Evolutionary conservation across 2,888 invertebrate species (phyloP), one percentile per base, ranked within the genome.

Genomic region (Arctia plantaginis): DNA sequence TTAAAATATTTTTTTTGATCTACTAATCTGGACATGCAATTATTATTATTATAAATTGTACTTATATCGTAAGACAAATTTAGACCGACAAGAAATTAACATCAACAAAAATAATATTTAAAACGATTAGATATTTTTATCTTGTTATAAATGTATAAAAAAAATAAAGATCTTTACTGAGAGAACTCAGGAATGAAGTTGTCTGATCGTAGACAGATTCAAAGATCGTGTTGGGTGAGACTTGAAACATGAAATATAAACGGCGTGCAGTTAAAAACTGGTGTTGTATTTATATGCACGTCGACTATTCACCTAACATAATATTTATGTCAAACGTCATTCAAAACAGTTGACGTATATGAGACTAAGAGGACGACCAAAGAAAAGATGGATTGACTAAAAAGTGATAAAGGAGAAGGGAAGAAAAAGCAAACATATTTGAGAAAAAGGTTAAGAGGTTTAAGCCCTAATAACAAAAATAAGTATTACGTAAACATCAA

Each of bases 151-250:
- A 94, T 90, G 92, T 94, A 93, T 94, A 95, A 94, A 95, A 88
- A n/a, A 95, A 95, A 95, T 95, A 95, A 95, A 95, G 94, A 95
- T 95, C 93, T 94, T 87, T 93, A 90, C 90, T 89, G 92, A 91
- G 92, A 93, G 89, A 93, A 91, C 90, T 88, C 81, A 94, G 94
- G 95, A 95, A 95, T 95, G 94, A 93, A 91, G 84, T 90, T 89
- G 84, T 91, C 89, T 88, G 88, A 87, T 70, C 30, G 69, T 87
- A 85, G 82, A 86, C 86, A 88, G 87, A 86, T 87, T 82, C 85
- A 81, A 82, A 83, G 74, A 79, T 80, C 23, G 69, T 67, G 72
- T 47, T 66, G 66, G 71, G 75, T 68, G 77, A 66, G 44, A 76
- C 65, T 55, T 70, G 65, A 65, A 68, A 51, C 47, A 73, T 75